A percentile compares a stretch with the other conserved stretches of the same genome.
Conservation (phyloP, 2,797 vertebrate species). For the Pagetopsis macropterus region DNA sequence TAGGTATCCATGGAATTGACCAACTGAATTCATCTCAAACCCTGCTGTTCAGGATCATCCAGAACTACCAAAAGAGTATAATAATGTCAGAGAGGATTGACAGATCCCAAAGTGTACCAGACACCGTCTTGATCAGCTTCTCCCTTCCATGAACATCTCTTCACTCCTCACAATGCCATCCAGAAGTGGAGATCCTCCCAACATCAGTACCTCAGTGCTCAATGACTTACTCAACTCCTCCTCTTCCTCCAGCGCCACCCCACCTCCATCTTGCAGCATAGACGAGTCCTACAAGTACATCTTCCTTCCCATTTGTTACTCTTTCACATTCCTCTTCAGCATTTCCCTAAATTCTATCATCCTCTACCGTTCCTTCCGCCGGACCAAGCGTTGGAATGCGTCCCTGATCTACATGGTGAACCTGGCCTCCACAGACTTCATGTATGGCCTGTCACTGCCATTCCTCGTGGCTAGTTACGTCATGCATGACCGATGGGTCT, state of each 20-base stretch:
- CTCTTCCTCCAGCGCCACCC: conserved; percentile 9
- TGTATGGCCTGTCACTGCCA: conserved; percentile 87
- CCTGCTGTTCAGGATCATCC: not conserved
- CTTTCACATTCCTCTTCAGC: conserved; percentile 88
- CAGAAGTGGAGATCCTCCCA: conserved; percentile 21
- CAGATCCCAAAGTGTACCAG: conserved; percentile 17
- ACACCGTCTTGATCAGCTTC: conserved; percentile 7
- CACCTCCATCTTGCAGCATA: conserved; percentile 80
- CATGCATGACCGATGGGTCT: conserved; percentile 87
- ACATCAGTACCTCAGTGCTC: conserved; percentile 28
- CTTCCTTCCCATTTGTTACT: conserved; percentile 88
- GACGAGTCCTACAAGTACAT: conserved; percentile 91
- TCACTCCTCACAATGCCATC: conserved; percentile 53
- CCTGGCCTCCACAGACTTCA: conserved; percentile 87
- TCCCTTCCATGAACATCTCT: conserved; percentile 40
- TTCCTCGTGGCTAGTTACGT: conserved; percentile 88
- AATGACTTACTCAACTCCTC: conserved; percentile 44
- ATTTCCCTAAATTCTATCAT: conserved; percentile 86
- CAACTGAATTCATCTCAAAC: conserved; percentile 16
- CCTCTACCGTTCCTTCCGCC: conserved; percentile 83
- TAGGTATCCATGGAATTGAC: conserved; percentile 43
- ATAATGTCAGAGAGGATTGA: conserved; percentile 50
- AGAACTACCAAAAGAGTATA: conserved; percentile 3
- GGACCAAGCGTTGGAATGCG: conserved; percentile 86
- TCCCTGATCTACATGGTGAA: conserved; percentile 90